phyloP scores from a whole-genome alignment of 1,140 invertebrate species.

The Penaeus chinensis region DNA sequence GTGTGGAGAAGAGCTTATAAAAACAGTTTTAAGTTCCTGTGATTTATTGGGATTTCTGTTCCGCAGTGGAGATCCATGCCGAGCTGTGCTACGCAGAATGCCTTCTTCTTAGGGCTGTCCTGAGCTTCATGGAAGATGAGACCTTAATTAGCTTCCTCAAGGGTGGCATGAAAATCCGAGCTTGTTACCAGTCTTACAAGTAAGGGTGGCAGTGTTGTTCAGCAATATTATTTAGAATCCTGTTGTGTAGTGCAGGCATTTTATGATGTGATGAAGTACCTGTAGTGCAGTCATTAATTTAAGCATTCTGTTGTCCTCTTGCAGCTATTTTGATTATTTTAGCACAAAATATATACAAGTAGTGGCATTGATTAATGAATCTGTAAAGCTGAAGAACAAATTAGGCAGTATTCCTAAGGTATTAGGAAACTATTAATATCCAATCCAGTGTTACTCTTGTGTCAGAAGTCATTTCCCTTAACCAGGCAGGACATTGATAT shows the following conservation, averaged over 20 bases:
- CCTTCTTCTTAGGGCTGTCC: constrained; percentile 85
- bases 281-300: too few relatives aligned
- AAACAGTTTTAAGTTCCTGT: constrained; percentile 28
- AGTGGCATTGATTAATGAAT: too few relatives aligned
- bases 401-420: too few relatives aligned
- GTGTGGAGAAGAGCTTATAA: not conserved
- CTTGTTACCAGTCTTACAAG: constrained; percentile 93
- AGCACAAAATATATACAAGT: too few relatives aligned
- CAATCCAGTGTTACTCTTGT: too few relatives aligned
- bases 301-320: too few relatives aligned
- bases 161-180: constrained; percentile 91
- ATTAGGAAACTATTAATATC: too few relatives aligned
- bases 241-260: not conserved
- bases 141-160: constrained; percentile 92
- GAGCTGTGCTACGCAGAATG: constrained; percentile 95
- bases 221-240: not conserved
- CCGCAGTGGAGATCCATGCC: constrained; percentile 89
- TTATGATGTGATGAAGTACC: too few relatives aligned
- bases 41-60: constrained; percentile 34
- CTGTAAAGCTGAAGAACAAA: too few relatives aligned
- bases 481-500: too few relatives aligned
- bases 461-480: too few relatives aligned
- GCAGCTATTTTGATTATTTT: too few relatives aligned
- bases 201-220: constrained; percentile 70
- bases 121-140: constrained; percentile 95